Base-by-base conservation (phyloP, 2,888 invertebrate genomes). In the Ditula angustiorana region DNA sequence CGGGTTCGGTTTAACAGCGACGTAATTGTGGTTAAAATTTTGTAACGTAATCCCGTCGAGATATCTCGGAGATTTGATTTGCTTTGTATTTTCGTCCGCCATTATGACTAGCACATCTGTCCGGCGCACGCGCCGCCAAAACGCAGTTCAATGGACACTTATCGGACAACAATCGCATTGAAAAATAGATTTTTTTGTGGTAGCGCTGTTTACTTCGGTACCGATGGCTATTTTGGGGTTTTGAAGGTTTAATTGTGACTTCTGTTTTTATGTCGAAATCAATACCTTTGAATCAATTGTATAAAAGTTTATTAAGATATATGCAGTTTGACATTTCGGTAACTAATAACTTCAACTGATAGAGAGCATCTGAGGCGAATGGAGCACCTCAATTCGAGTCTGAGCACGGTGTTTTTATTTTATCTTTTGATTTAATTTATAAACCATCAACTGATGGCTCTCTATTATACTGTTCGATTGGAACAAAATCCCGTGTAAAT, bases 31-130 rank as follows among this genome's bases (percentile, higher is more conserved):
- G 85, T 87, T 85, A 82, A 85, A 88, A 86, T 80, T 53, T 87
- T 84, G 89, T 91, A 87, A 87, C 81, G 86, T 90, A 90, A 90
- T 91, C 90, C 90, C 75, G 70, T 66, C 73, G 78, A 91, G 86
- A 89, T 90, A 90, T 90, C 90, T 90, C 72, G 33, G 71, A 85
- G 88, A 89, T 90, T 88, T 80, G 83, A 81, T 83, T 85, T 82
- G 80, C 86, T 88, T 89, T 89, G 88, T 88, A 80, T 82, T 81
- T 69, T 78, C 76, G 80, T 84, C 86, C 83, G 88, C 87, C 87
- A 85, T 87, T 86, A 82, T 87, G 86, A 88, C 82, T 80, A 79
- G 90, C 89, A 88, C 82, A 87, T 86, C 83, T 86, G 86, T 81
- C 83, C 71, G 76, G 78, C 81, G 88, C 90, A 86, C 90, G 89